Evolutionary conservation across 2,888 invertebrate species (phyloP), one percentile per base, ranked within the genome.

Genomic region (Pachydiplax longipennis): DNA sequence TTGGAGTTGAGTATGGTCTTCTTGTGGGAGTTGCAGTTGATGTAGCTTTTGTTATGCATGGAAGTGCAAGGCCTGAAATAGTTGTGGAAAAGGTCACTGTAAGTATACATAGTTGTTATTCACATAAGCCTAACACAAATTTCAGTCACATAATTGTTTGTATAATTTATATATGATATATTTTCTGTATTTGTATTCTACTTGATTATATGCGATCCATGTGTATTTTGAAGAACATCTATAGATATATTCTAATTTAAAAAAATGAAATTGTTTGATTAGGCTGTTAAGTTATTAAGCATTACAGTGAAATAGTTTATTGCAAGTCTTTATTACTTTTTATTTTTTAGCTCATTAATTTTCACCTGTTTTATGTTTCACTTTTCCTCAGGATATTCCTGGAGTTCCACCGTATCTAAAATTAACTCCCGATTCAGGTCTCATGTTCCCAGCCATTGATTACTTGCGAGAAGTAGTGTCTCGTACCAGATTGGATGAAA

Each of bases 1-100:
- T 97, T 91, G 98, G 98, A 1, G 98, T 98, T 0, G 98, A 98
- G 94, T 96, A 97, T 91, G 98, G 98, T 2, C 97, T 99, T 92
- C 94, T 98, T 22, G 95, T 97, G 35, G 98, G 98, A 0, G 98
- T 98, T 0, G 96, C 95, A 0, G 95, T 97, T 44, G 98, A 98
- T 93, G 95, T 98, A 6, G 94, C 97, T 53, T 96, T 97, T 92
- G 94, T 98, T 12, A 94, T 98, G 13, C 97, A 98, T 93, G 97
- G 97, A 2, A 97, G 97, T 31, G 98, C 97, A 0, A 95, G 98
- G 90, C 98, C 98, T 0, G 96, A 96, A 90, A 94, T 98, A 10
- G 95, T 96, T 81, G 96, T 97, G 0, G 96, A 97, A 91, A 97
- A 96, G 92, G 94, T 96, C 91, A 95, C 95, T 93, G 97, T 97